Conservation (phyloP, 2,113 vertebrate genomes). For the Gadus macrocephalus region DNA sequence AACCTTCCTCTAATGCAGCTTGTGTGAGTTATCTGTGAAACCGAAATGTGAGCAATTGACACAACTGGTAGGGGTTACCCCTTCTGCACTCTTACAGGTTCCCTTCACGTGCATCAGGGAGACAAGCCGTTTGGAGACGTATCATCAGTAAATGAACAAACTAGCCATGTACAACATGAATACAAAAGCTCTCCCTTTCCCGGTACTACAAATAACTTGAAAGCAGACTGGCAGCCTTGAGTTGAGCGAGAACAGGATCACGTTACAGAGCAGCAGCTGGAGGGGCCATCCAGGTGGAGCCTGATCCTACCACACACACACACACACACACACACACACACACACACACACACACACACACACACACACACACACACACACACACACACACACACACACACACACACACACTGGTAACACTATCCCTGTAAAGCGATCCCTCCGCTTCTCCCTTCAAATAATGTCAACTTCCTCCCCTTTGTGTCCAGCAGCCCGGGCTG, state of each 20-base stretch:
- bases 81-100: too few species aligned
- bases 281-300: conserved; percentile 75
- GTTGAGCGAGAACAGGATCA: conserved; percentile 60
- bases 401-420: conserved; percentile 61
- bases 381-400: too few species aligned
- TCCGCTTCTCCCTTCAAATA: conserved; percentile 58
- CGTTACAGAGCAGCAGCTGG: conserved; percentile 75
- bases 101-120: neutral
- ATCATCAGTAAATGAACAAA: neutral
- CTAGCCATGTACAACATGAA: conserved; percentile 28
- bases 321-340: too few species aligned
- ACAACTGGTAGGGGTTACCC: too few species aligned
- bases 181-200: conserved; percentile 53
- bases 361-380: too few species aligned
- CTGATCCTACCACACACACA: conserved; percentile 30
- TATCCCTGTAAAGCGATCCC: conserved; percentile 71
- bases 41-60: too few species aligned
- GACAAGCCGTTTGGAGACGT: neutral
- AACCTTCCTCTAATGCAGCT: too few species aligned
- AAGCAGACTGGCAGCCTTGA: conserved; percentile 71
- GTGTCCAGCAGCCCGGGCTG: conserved; percentile 47
- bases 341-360: too few species aligned
- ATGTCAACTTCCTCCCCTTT: conserved; percentile 76
- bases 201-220: conserved; percentile 80
- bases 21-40: too few species aligned